Percentiles rank a stretch among this genome's conserved stretches.
These are phyloP conservation scores for Ametastegia equiseti DNA, from an alignment of 2,888 invertebrate genomes.

Conservation along the genomic window DNA sequence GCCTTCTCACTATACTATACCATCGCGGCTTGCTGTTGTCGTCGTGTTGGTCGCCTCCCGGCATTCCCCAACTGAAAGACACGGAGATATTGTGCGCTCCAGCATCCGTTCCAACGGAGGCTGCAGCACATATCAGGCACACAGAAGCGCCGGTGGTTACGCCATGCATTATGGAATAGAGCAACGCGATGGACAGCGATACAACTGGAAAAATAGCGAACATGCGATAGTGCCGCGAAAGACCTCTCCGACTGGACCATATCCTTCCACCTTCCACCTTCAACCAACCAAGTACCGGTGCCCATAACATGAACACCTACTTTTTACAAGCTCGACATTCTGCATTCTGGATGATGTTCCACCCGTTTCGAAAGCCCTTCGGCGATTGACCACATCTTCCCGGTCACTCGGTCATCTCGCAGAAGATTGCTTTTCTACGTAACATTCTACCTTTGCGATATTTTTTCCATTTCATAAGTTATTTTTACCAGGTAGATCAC, in stretches of 20 bases:
- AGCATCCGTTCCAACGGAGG: constrained; percentile 63
- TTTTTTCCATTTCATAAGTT: constrained; percentile 12
- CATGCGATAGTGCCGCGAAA: constrained; percentile 66
- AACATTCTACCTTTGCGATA: constrained; percentile 9
- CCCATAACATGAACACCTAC: not conserved
- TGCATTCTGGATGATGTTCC: constrained; percentile 7
- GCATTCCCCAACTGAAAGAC: not conserved
- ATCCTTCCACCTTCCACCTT: constrained; percentile 41
- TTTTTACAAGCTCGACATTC: constrained; percentile 6
- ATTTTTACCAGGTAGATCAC: not conserved
- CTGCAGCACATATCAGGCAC: constrained; percentile 61
- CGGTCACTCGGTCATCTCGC: constrained; percentile 32
- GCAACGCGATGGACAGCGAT: constrained; percentile 60
- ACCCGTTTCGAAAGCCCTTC: constrained; percentile 9
- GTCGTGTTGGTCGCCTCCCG: constrained; percentile 34
- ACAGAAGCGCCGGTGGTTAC: constrained; percentile 52
- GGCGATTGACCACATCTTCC: not conserved
- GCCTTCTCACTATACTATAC: constrained; percentile 63
- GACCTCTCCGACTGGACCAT: constrained; percentile 64
- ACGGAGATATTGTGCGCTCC: not conserved
- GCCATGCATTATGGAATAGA: constrained; percentile 71
- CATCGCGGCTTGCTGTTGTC: constrained; percentile 58
- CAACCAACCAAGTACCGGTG: not conserved
- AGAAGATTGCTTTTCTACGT: constrained; percentile 40
- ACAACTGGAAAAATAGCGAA: constrained; percentile 70